Conservation (phyloP, 1,140 invertebrate species). For the Elymnias hypermnestra region DNA sequence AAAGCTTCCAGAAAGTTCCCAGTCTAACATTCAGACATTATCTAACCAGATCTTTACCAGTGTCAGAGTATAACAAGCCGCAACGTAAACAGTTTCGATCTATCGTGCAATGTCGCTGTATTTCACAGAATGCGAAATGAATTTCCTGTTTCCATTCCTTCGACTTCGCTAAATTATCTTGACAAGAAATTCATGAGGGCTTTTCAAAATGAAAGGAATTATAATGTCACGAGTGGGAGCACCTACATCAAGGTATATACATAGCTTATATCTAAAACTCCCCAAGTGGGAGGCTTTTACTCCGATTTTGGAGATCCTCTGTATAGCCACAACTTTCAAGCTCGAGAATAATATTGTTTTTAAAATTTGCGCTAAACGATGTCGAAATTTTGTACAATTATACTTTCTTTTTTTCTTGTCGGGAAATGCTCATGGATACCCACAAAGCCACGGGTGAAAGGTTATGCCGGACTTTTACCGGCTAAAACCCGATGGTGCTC, state of each 20-base stretch:
- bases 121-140: conserved; percentile 4
- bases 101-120: conserved; percentile 8
- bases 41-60: conserved; percentile 26
- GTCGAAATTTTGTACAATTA: no score
- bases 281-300: not conserved
- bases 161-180: conserved; percentile 3
- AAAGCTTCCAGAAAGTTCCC: conserved; percentile 29
- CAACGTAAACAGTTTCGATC: conserved; percentile 1
- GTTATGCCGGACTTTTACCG: no score
- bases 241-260: conserved; percentile 1
- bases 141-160: not conserved
- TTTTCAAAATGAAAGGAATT: conserved; percentile 4
- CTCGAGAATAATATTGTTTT: no score
- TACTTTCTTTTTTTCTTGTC: no score
- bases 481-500: no score
- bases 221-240: conserved; percentile 1
- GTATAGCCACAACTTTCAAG: no score
- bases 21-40: conserved; percentile 12
- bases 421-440: no score
- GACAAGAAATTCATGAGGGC: conserved; percentile 5
- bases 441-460: no score
- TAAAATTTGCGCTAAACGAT: no score
- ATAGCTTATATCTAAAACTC: not conserved
- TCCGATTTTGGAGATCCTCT: no score
- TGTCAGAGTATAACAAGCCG: conserved; percentile 36